phyloP scores from a whole-genome alignment of 2,797 vertebrate species.

The Cyprinodon diabolis region DNA sequence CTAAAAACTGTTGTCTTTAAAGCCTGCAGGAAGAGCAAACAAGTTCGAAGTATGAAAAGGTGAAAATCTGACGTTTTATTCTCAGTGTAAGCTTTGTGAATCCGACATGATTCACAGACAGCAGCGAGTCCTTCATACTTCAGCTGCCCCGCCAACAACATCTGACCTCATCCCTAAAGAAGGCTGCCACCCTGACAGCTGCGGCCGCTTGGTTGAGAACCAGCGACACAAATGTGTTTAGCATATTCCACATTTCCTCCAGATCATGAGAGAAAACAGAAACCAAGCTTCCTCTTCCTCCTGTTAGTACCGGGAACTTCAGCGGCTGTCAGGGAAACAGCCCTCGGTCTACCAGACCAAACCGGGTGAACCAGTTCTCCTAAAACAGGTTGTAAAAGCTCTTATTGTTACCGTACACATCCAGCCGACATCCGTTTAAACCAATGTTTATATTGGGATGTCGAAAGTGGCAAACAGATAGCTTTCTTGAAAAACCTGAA shows the following conservation, averaged over 20 bases:
- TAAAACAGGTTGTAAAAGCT: not conserved
- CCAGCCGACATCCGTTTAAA: not conserved
- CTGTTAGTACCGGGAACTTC: slow-evolving; percentile 3
- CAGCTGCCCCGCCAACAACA: slow-evolving; percentile 32
- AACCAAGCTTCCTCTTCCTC: slow-evolving; percentile 2
- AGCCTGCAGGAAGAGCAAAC: not conserved
- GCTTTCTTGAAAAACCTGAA: not conserved
- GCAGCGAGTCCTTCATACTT: not conserved
- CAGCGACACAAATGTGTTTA: not conserved
- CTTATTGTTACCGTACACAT: slow-evolving; percentile 26
- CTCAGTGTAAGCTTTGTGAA: not conserved
- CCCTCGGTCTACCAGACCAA: slow-evolving; percentile 20
- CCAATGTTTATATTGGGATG: not conserved
- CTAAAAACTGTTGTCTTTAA: not conserved
- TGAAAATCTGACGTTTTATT: not conserved
- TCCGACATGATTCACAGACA: not conserved
- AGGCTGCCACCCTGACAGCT: slow-evolving; percentile 22
- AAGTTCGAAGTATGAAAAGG: not conserved
- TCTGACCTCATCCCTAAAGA: slow-evolving; percentile 21
- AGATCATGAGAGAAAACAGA: not conserved
- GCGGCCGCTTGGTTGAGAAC: slow-evolving; percentile 11
- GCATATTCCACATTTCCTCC: not conserved
- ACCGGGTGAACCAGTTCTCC: slow-evolving; percentile 47
- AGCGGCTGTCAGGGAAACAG: slow-evolving; percentile 13
- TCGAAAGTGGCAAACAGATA: not conserved